A percentile compares a stretch with the other conserved stretches of the same genome.
These are phyloP conservation scores for Hydroisotoma schaefferi DNA, from an alignment of 2,888 invertebrate species.

Conservation along the genomic window DNA sequence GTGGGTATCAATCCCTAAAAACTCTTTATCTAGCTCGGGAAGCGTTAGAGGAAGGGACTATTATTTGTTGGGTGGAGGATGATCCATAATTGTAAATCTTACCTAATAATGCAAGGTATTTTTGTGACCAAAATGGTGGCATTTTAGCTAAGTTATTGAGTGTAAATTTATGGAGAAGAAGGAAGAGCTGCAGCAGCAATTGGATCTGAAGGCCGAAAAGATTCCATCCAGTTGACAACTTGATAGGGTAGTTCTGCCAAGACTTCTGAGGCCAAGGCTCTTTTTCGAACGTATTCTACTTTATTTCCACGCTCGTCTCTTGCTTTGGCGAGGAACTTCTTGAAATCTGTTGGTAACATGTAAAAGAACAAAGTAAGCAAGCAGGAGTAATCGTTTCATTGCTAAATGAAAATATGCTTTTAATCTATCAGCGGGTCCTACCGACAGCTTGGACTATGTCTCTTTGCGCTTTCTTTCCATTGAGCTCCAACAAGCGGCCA, in stretches of 20 bases:
- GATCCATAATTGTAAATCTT: too few species aligned
- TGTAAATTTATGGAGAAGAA: too few species aligned
- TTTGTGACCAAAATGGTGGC: too few species aligned
- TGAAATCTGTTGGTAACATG: not conserved
- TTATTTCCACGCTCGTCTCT: conserved; percentile 1
- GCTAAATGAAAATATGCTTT: too few species aligned
- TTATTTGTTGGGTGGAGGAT: too few species aligned
- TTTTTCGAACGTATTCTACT: not conserved
- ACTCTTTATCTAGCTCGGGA: too few species aligned
- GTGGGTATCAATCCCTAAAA: too few species aligned
- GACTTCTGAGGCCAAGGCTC: conserved; percentile 8
- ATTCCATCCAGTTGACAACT: conserved; percentile 13
- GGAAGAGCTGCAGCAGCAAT: not conserved
- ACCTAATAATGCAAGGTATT: too few species aligned
- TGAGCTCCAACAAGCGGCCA: conserved; percentile 51
- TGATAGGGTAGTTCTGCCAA: conserved; percentile 9
- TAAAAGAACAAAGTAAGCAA: not conserved
- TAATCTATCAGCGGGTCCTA: too few species aligned
- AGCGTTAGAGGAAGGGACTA: too few species aligned
- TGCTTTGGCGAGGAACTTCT: not conserved
- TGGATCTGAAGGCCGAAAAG: conserved; percentile 5
- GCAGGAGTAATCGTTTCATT: not conserved
- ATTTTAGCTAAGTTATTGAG: too few species aligned
- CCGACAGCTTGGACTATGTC: conserved; percentile 60
- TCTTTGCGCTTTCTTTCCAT: conserved; percentile 56